Evolutionary conservation across 2,113 vertebrate genomes (phyloP).

Genomic region (Grammomys surdaster): DNA sequence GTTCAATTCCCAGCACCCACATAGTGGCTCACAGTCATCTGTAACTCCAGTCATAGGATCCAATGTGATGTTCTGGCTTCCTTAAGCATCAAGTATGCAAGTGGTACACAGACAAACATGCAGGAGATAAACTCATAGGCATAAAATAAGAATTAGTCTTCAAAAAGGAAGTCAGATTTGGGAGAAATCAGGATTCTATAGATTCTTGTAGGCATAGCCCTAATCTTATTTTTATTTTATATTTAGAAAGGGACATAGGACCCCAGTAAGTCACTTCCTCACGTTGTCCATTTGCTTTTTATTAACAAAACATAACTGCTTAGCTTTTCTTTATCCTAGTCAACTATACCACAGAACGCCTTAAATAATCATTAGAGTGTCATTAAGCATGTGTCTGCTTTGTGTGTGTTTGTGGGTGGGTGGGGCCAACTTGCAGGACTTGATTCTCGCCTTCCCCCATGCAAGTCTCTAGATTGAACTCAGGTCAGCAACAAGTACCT

Average conservation of each 20-base stretch:
- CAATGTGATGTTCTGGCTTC: background rate
- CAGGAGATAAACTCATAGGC: background rate
- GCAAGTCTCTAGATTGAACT: background rate
- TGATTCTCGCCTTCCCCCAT: background rate
- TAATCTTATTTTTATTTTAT: background rate
- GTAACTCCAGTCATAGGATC: background rate
- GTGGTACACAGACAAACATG: background rate
- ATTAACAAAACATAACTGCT: background rate
- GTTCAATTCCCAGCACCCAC: background rate
- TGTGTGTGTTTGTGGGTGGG: background rate
- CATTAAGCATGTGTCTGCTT: background rate
- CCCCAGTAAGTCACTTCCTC: background rate
- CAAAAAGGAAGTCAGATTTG: background rate
- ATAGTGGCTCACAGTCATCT: background rate
- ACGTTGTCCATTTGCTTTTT: background rate
- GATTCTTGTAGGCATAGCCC: background rate
- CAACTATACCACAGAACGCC: background rate
- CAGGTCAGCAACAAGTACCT: background rate
- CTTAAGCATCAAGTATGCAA: background rate
- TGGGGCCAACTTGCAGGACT: background rate
- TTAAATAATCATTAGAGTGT: background rate
- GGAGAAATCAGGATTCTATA: background rate
- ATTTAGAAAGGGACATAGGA: background rate
- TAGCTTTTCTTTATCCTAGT: background rate
- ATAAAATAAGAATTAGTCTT: background rate